These are phyloP conservation scores for Typhlomys cinereus DNA, from an alignment of 2,113 vertebrate genomes.

Conservation along the genomic window DNA sequence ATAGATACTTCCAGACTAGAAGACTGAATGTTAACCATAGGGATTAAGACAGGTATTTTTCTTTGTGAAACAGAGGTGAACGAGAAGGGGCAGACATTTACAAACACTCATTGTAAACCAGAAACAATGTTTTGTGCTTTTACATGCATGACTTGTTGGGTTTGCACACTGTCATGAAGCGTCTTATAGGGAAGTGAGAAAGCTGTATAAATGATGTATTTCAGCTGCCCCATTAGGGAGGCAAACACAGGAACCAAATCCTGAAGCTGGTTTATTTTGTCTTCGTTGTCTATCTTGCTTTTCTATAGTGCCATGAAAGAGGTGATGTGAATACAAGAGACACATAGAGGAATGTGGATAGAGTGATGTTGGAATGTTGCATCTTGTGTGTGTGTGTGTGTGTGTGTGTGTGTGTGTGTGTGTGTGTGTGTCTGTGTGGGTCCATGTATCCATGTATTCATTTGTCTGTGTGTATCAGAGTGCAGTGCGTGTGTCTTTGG, in stretches of 20 bases:
- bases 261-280: background rate
- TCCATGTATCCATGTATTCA: too few relatives aligned
- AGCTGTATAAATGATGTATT: background rate
- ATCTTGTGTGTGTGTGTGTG: too few relatives aligned
- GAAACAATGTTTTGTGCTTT: background rate
- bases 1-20: background rate
- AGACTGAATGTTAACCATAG: background rate
- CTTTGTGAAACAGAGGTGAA: background rate
- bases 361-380: background rate
- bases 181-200: background rate
- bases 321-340: background rate
- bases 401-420: too few relatives aligned
- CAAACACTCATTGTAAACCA: background rate
- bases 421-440: too few relatives aligned
- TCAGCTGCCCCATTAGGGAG: background rate
- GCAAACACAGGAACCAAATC: background rate
- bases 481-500: too few relatives aligned
- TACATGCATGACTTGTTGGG: background rate
- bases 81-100: background rate
- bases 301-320: background rate
- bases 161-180: background rate
- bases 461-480: too few relatives aligned
- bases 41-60: background rate
- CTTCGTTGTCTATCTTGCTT: background rate
- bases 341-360: background rate